Evolutionary conservation across 2,113 vertebrate species (phyloP).

Genomic region (Epinephelus fuscoguttatus): DNA sequence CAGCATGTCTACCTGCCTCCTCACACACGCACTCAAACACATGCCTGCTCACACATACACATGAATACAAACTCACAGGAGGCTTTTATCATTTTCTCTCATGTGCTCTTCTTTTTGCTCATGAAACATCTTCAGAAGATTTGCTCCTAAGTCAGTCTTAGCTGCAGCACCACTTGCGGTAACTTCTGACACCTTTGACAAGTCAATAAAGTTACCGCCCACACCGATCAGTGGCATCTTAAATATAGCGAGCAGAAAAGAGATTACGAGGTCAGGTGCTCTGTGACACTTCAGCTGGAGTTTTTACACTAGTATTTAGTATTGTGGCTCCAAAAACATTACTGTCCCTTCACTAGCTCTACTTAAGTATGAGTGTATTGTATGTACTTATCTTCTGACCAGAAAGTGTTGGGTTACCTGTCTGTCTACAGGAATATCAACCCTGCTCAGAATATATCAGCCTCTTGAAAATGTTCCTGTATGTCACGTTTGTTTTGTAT

Average conservation of each 20-base stretch:
- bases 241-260: background rate
- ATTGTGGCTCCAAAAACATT: background rate
- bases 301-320: background rate
- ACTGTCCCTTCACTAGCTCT: background rate
- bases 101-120: background rate
- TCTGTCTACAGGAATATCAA: background rate
- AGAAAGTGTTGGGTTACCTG: background rate
- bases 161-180: too few relatives aligned
- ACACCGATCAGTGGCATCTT: background rate
- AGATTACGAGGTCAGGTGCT: background rate
- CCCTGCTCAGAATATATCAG: background rate
- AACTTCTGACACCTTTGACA: too few relatives aligned
- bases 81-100: background rate
- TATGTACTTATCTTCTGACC: background rate
- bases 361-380: background rate
- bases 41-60: conserved; percentile 43
- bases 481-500: background rate
- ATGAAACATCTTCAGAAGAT: too few relatives aligned
- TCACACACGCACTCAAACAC: conserved; percentile 67
- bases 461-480: background rate
- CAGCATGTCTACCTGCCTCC: conserved; percentile 60
- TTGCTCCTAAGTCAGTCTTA: too few relatives aligned
- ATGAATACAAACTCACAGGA: conserved; percentile 39
- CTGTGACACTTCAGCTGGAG: background rate
- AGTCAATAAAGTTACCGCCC: too few relatives aligned